A percentile compares a stretch with the other conserved stretches of the same genome.
phyloP scores from a whole-genome alignment of 2,888 invertebrate species.

The Choristoneura rosaceana region DNA sequence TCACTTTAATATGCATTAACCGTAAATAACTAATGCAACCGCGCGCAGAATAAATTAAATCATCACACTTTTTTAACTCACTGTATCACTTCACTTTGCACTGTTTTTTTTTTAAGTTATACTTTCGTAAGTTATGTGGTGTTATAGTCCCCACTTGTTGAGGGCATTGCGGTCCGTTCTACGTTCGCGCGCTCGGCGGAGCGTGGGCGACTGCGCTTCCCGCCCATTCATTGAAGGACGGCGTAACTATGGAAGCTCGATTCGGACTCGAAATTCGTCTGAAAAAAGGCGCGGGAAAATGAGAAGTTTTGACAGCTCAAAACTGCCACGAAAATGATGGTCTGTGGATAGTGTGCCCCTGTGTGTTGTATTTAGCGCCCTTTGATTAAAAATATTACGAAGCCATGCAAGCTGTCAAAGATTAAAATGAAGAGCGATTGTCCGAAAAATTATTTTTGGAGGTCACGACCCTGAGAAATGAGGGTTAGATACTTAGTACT shows the following conservation, averaged over 20 bases:
- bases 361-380: no score
- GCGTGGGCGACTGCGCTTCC: conserved; percentile 81
- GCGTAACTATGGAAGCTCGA: conserved; percentile 64
- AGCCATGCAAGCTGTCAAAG: no score
- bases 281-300: background rate
- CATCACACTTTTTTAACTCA: conserved; percentile 47
- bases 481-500: no score
- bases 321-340: no score
- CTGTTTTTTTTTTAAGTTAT: conserved; percentile 40
- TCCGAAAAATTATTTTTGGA: no score
- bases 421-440: no score
- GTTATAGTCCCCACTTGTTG: conserved; percentile 71
- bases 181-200: conserved; percentile 82
- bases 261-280: conserved; percentile 51
- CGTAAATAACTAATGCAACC: conserved; percentile 52
- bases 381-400: no score
- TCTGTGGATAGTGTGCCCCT: no score
- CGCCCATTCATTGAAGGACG: conserved; percentile 73
- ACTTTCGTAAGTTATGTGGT: conserved; percentile 46
- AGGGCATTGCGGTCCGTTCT: conserved; percentile 57
- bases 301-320: no score
- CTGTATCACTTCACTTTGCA: conserved; percentile 49
- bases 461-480: no score
- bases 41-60: conserved; percentile 44
- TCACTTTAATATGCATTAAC: conserved; percentile 42